These are phyloP conservation scores for Amphiprion ocellaris DNA, from an alignment of 2,113 vertebrate species.

Conservation along the genomic window DNA sequence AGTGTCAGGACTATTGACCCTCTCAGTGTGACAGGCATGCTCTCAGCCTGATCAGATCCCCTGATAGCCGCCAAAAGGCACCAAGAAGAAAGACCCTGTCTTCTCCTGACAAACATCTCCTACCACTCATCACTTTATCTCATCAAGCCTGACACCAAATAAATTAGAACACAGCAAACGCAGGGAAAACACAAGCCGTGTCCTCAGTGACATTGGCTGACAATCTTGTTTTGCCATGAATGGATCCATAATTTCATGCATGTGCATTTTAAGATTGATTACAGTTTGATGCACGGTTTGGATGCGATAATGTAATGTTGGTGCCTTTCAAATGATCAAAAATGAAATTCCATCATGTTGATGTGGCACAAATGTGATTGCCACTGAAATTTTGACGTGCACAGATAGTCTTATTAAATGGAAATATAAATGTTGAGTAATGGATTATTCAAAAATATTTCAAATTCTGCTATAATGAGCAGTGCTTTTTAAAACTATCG, in stretches of 20 bases:
- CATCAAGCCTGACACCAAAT: constrained; percentile 74
- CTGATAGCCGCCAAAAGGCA: constrained; percentile 65
- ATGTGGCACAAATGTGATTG: constrained; percentile 19
- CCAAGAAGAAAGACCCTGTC: constrained; percentile 61
- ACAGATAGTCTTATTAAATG: no score
- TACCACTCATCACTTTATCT: constrained; percentile 71
- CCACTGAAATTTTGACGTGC: background rate
- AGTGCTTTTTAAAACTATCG: no score
- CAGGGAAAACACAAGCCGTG: constrained; percentile 31
- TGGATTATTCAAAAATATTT: no score
- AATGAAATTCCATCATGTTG: constrained; percentile 30
- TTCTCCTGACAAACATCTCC: constrained; percentile 61
- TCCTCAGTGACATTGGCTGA: constrained; percentile 52
- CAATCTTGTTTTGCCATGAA: constrained; percentile 37
- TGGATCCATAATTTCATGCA: constrained; percentile 48
- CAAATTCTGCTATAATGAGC: no score
- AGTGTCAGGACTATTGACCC: constrained; percentile 61
- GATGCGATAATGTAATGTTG: constrained; percentile 13
- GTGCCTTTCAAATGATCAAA: constrained; percentile 33
- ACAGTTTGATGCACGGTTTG: constrained; percentile 31
- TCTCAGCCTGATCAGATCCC: constrained; percentile 60
- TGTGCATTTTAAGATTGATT: constrained; percentile 54
- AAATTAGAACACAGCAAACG: constrained; percentile 64
- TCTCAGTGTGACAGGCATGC: constrained; percentile 50
- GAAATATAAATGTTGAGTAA: background rate